Percentiles rank a stretch among this genome's conserved stretches.
These are phyloP conservation scores for Meteorus colon DNA, from an alignment of 2,888 invertebrate species.

Conservation along the genomic window DNA sequence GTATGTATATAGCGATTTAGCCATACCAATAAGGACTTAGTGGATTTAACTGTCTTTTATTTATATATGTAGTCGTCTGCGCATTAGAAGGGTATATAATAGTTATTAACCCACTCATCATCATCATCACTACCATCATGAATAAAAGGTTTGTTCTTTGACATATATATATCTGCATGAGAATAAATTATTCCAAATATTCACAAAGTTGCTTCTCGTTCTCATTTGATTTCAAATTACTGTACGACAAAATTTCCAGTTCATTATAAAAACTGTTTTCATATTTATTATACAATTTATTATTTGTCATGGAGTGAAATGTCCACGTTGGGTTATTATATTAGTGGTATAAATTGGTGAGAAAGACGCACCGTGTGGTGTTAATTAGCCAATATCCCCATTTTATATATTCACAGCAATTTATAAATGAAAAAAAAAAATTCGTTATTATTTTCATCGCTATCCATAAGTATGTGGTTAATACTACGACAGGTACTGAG, in stretches of 20 bases:
- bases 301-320: constrained; percentile 3
- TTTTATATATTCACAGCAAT: constrained; percentile 1
- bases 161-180: background rate
- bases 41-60: background rate
- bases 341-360: background rate
- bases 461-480: background rate
- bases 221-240: background rate
- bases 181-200: background rate
- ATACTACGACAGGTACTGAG: background rate
- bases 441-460: background rate
- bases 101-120: constrained; percentile 16
- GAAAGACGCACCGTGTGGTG: background rate
- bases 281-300: constrained; percentile 1
- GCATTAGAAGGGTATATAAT: background rate
- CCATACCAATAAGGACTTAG: background rate
- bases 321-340: background rate
- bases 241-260: background rate
- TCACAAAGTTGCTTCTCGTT: background rate
- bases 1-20: background rate
- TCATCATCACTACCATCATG: background rate
- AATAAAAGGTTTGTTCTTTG: background rate
- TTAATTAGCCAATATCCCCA: background rate
- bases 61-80: background rate
- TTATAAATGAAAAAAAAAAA: background rate
- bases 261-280: background rate